Evolutionary conservation across 1,140 invertebrate genomes (phyloP), one percentile per base, ranked within the genome.

Genomic region (Xylocopa sonorina): DNA sequence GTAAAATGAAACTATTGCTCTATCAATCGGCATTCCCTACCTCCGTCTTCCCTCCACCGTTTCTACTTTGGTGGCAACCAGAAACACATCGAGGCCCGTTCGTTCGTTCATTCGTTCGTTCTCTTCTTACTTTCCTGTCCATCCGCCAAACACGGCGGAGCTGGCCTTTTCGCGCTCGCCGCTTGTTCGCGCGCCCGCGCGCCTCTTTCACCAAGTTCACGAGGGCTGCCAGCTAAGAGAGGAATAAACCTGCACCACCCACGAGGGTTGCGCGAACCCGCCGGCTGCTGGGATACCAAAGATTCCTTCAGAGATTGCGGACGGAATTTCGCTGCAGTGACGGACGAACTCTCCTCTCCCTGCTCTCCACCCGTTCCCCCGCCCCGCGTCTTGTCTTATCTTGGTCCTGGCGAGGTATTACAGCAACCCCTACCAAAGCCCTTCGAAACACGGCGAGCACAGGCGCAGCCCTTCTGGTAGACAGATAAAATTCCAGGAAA

Each of bases 301-400:
- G 90, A 91, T 91, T 91, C 90, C 90, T 91, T 89, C 89, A 83
- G 88, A 91, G 90, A 91, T 91, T 91, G 89, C 89, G 87, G 88
- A 87, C 81, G 89, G 87, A 91, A 91, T 91, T 89, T 90, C 89
- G 84, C 78, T 87, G 88, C 86, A 90, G 88, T 90, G 90, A 91
- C 89, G 90, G 87, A 90, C 88, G 88, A 91, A 91, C 89, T 88
- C 81, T 73, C 63, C 83, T 83, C 73, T 62, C 48, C 67, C 75
- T n/a, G 16, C 82, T n/a, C n/a, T n/a, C n/a, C n/a, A n/a, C n/a
- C n/a, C n/a, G n/a, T n/a, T n/a, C n/a, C n/a, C n/a, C n/a, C n/a
- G n/a, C 83, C 29, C 7, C 73, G 66, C 72, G 87, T 81, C 88
- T 84, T 89, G 80, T 87, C 87, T 88, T 88, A 88, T 88, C 86